phyloP scores from a whole-genome alignment of 92 coral and sea anemone species.

The Nematostella vectensis region DNA sequence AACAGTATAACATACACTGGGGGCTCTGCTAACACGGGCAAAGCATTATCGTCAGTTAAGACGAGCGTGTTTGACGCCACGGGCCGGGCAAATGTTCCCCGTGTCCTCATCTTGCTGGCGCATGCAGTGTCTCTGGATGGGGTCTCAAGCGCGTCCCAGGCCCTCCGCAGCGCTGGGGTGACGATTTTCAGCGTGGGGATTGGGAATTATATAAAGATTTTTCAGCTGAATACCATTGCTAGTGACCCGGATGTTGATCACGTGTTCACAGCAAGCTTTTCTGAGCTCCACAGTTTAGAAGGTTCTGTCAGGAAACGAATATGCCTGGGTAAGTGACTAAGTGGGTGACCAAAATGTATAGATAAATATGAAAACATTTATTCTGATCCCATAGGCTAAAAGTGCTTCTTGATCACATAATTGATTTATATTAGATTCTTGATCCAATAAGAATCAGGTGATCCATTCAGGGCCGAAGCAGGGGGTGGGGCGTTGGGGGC shows the following conservation, averaged over 20 bases:
- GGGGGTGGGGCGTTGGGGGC: too few species aligned
- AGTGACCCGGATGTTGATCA: conserved; percentile 5
- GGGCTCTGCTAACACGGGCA: conserved; percentile 28
- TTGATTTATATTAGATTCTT: too few species aligned
- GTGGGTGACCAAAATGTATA: too few species aligned
- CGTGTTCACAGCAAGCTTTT: conserved; percentile 13
- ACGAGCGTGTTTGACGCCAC: conserved; percentile 15
- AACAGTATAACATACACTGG: conserved; percentile 28
- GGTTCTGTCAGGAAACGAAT: conserved; percentile 5
- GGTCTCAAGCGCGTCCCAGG: conserved; percentile 14
- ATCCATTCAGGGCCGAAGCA: too few species aligned
- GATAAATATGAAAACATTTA: too few species aligned
- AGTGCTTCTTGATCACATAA: too few species aligned
- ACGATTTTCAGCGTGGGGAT: conserved; percentile 34
- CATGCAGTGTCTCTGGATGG: conserved; percentile 22
- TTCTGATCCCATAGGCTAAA: too few species aligned
- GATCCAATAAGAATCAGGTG: too few species aligned
- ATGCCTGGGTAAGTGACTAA: conserved; percentile 44
- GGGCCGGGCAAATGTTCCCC: conserved; percentile 31
- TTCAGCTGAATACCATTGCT: conserved; percentile 30
- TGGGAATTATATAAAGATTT: conserved; percentile 7
- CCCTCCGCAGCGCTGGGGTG: conserved; percentile 19
- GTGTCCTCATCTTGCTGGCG: conserved; percentile 34
- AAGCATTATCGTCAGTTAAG: conserved; percentile 22
- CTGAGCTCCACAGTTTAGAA: conserved; percentile 9